phyloP scores from a whole-genome alignment of 2,797 vertebrate genomes.

The Tadarida brasiliensis region DNA sequence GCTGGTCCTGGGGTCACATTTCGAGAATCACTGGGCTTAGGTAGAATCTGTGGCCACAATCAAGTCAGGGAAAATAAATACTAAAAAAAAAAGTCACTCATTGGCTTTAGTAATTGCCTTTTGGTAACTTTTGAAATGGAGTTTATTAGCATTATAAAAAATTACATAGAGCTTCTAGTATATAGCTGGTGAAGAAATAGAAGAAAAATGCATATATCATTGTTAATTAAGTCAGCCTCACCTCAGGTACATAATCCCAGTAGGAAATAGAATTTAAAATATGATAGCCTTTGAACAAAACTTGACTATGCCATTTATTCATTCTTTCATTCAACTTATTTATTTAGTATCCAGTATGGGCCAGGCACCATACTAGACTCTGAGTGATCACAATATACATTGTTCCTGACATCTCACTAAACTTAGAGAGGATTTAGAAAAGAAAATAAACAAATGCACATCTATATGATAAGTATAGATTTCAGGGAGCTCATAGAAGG shows the following conservation, averaged over 20 bases:
- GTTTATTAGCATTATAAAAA: constrained; percentile 2
- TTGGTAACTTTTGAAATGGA: constrained; percentile 32
- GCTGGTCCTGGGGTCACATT: neutral
- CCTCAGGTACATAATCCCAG: neutral
- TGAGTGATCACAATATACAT: neutral
- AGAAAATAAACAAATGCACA: neutral
- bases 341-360: neutral
- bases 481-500: neutral
- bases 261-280: neutral
- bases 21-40: neutral
- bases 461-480: neutral
- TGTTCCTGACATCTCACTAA: neutral
- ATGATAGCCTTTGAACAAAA: neutral
- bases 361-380: neutral
- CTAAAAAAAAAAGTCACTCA: neutral
- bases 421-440: neutral
- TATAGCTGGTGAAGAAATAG: neutral
- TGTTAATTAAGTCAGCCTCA: neutral
- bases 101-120: neutral
- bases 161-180: neutral
- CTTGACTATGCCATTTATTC: constrained; percentile 1
- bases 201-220: neutral
- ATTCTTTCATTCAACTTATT: neutral
- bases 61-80: constrained; percentile 19
- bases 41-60: neutral